Base-by-base conservation (phyloP, 2,888 invertebrate species). In the Trichopria drosophilae region DNA sequence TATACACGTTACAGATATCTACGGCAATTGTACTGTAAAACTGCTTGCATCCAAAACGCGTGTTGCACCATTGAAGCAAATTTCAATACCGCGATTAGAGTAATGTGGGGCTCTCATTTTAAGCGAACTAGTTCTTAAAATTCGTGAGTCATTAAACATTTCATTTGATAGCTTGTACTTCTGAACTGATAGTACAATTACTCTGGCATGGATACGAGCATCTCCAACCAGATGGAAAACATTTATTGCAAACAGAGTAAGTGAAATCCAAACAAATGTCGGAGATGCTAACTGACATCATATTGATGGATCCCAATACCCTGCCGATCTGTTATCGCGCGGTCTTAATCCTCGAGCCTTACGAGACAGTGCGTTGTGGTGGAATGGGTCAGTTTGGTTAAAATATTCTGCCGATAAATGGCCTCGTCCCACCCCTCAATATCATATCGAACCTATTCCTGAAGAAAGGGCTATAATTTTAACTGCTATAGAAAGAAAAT, bases 141-240 rank as follows among this genome's bases (percentile, higher is more conserved):
- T 32, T 9, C 12, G 12, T 12, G 32, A 32, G 12, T 32, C 32
- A n/a, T 15, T 32, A 10, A 2, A 13, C 16, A 13, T 32, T n/a
- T n/a, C 32, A 4, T 32, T 32, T 32, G 32, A 32, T n/a, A 6
- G 19, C 12, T 13, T 10, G 16, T 16, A 15, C 13, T 32, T 12
- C 9, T 32, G 32, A 10, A 32, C 6, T n/a, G 32, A 32, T n/a
- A 32, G 32, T 32, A 32, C 32, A n/a, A 32, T 32, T 10, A 32
- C 32, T 1, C 13, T 32, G 13, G 15, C 15, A 3, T 32, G 15
- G 32, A 32, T 32, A n/a, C n/a, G n/a, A n/a, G n/a, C n/a, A n/a
- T n/a, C n/a, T n/a, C n/a, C n/a, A n/a, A n/a, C n/a, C n/a, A n/a
- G n/a, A n/a, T n/a, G n/a, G n/a, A n/a, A n/a, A n/a, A n/a, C n/a